Evolutionary conservation across 2,113 vertebrate genomes (phyloP), one percentile per base, ranked within the genome.

Genomic region (Rousettus leschenaultii): DNA sequence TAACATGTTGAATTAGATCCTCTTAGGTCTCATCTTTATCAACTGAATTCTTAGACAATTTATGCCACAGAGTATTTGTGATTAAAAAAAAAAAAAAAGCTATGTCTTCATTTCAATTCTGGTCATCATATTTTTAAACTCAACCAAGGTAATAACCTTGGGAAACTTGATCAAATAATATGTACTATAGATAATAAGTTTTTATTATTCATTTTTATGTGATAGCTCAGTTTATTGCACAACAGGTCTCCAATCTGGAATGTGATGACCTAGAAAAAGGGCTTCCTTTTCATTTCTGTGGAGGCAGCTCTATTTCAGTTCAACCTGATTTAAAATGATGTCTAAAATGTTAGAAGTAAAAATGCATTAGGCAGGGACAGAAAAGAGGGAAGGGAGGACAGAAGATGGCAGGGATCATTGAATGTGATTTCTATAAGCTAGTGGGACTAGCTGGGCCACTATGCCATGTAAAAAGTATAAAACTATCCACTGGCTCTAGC

Each of bases 1-100:
- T 95, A 88, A 66, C 61, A 59, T 65, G 21, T n/a, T 91, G 68
- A 87, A 78, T 94, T 97, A 61, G 28, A 85, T 93, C 51, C 38
- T 82, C 35, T 66, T 79, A 75, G 33, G n/a, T 51, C 8, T 91
- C 19, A 65, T 91, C 63, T 70, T 63, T 80, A 86, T 86, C 55
- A 65, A 61, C 57, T 86, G 10, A 38, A 86, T 89, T 85, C 38
- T 68, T 88, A 79, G 51, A 77, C 7, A 38, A 18, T 75, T 77
- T 12, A 16, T 86, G 43, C 7, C 9, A 51, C 19, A 68, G 28
- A 94, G 5, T 71, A 21, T 77, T 75, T 87, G 45, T 57, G 6
- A 59, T 89, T 63, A 4, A 82, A 71, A 85, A 90, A 45, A 83
- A 74, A 35, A 15, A 45, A 16, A 70, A 3, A 70, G 7, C 5